Conservation (phyloP, 2,113 vertebrate genomes). For the Otolemur garnettii region DNA sequence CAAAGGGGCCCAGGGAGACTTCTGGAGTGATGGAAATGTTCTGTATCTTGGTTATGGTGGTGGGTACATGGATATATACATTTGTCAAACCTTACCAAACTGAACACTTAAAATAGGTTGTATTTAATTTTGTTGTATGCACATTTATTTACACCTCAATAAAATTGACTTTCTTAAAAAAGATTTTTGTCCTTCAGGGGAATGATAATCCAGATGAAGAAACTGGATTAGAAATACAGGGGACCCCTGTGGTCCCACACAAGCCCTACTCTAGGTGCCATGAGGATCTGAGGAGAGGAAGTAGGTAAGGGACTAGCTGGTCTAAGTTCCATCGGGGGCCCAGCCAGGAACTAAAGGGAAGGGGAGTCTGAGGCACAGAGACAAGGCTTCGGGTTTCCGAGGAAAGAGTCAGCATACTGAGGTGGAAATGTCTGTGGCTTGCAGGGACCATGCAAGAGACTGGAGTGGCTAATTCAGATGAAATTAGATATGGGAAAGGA, state of each 20-base stretch:
- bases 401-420: neutral
- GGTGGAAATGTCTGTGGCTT: neutral
- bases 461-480: neutral
- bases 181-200: neutral
- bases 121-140: neutral
- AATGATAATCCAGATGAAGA: neutral
- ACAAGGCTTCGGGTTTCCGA: neutral
- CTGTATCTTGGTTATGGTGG: neutral
- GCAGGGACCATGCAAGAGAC: neutral
- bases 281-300: neutral
- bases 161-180: neutral
- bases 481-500: neutral
- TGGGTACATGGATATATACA: no score
- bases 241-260: neutral
- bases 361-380: neutral
- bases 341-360: no score
- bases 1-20: neutral
- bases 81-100: no score
- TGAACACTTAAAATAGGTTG: neutral
- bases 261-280: neutral
- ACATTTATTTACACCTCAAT: neutral
- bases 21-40: neutral
- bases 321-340: neutral
- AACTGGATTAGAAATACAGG: neutral
- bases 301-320: neutral